phyloP scores from a whole-genome alignment of 2,888 invertebrate species.

The Sepioteuthis lessoniana region DNA sequence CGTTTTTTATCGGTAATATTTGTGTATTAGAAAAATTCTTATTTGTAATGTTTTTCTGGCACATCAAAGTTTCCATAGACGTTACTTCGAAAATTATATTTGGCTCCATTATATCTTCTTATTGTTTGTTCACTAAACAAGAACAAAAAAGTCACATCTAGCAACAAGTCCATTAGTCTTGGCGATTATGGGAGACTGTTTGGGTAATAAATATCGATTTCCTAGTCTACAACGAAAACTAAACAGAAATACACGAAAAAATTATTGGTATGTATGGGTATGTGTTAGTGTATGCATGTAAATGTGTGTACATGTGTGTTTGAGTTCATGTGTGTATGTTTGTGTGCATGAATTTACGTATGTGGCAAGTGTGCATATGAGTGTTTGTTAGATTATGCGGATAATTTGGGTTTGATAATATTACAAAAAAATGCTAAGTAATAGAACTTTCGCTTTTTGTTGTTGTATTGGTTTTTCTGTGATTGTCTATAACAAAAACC shows the following conservation, averaged over 20 bases:
- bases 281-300: neutral
- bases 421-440: neutral
- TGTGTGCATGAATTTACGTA: neutral
- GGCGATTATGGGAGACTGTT: constrained; percentile 1
- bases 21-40: neutral
- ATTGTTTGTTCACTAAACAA: neutral
- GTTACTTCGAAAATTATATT: neutral
- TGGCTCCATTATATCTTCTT: neutral
- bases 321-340: neutral
- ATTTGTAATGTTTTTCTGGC: neutral
- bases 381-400: neutral
- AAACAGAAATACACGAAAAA: neutral
- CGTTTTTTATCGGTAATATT: neutral
- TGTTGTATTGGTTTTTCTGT: neutral
- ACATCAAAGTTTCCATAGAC: neutral
- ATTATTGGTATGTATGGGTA: neutral
- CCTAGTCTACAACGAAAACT: neutral
- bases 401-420: no score
- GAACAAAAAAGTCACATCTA: neutral
- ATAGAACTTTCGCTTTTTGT: neutral
- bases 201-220: constrained; percentile 10
- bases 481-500: no score
- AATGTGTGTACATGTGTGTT: neutral
- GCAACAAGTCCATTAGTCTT: constrained; percentile 7
- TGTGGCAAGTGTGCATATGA: neutral